phyloP scores from a whole-genome alignment of 2,888 invertebrate genomes.

The Lepidocyrtinus sp. region DNA sequence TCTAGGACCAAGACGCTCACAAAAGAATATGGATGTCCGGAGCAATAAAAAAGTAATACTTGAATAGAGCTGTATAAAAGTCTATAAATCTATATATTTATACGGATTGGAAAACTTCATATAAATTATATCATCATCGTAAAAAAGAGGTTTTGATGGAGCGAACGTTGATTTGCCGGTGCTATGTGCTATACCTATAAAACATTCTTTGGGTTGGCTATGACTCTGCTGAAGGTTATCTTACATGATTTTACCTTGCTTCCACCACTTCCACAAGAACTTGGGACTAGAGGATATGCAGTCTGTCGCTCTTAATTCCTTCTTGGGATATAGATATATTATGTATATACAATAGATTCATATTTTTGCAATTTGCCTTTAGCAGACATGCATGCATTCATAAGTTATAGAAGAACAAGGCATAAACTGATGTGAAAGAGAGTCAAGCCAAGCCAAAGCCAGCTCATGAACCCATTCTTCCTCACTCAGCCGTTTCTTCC shows the following conservation, averaged over 20 bases:
- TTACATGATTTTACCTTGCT: not conserved
- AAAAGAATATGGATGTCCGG: not conserved
- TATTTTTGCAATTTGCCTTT: not conserved
- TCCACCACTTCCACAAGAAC: not conserved
- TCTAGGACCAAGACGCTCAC: not conserved
- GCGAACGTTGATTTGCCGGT: not conserved
- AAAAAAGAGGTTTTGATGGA: not conserved
- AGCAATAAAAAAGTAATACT: not conserved
- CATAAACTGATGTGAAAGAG: too few species aligned
- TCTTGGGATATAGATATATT: too few species aligned
- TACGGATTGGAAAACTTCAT: not conserved
- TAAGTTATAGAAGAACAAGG: too few species aligned
- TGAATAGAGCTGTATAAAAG: too few species aligned
- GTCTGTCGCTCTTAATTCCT: too few species aligned
- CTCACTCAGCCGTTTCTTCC: slow-evolving; percentile 42
- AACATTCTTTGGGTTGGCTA: too few species aligned
- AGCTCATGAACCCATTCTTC: not conserved
- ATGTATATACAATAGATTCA: too few species aligned
- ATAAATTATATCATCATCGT: not conserved
- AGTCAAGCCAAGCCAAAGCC: not conserved
- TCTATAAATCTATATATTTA: not conserved
- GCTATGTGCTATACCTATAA: not conserved
- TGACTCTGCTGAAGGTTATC: not conserved
- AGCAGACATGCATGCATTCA: too few species aligned
- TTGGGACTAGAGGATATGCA: not conserved